phyloP scores from a whole-genome alignment of 2,113 vertebrate species.

The Macheiramphus alcinus region DNA sequence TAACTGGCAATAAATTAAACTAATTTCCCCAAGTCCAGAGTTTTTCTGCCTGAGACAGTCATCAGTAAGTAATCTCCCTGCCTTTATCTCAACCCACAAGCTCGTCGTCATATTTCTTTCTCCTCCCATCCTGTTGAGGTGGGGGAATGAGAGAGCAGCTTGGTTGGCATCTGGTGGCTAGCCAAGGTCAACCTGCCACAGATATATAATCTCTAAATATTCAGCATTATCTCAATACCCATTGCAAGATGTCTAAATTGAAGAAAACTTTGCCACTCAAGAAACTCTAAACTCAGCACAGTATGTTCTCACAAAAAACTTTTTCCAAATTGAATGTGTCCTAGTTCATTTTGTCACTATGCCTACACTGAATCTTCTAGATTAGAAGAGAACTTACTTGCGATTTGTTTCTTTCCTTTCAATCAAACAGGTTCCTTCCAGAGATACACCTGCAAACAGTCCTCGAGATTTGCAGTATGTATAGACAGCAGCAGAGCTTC shows the following conservation, averaged over 20 bases:
- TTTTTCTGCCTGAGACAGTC: not conserved
- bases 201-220: not conserved
- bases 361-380: not conserved
- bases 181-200: not conserved
- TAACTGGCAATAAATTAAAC: not conserved
- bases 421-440: conserved; percentile 91
- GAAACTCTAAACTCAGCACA: not conserved
- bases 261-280: not conserved
- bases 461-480: conserved; percentile 93
- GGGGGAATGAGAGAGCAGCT: not conserved
- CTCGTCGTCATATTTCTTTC: not conserved
- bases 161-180: not conserved
- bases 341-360: not conserved
- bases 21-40: not conserved
- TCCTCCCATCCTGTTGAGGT: not conserved
- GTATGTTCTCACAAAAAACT: not conserved
- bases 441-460: conserved; percentile 90
- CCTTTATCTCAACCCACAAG: not conserved
- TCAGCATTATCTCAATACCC: not conserved
- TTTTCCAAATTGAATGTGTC: not conserved
- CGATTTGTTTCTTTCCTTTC: conserved; percentile 96
- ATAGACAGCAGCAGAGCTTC: conserved; percentile 90
- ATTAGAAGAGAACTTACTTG: conserved; percentile 78
- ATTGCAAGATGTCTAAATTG: not conserved
- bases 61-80: not conserved